Percentiles rank a stretch among this genome's conserved stretches.
Evolutionary conservation across 2,113 vertebrate genomes (phyloP).

Genomic region (Forbesichthys agassizii): DNA sequence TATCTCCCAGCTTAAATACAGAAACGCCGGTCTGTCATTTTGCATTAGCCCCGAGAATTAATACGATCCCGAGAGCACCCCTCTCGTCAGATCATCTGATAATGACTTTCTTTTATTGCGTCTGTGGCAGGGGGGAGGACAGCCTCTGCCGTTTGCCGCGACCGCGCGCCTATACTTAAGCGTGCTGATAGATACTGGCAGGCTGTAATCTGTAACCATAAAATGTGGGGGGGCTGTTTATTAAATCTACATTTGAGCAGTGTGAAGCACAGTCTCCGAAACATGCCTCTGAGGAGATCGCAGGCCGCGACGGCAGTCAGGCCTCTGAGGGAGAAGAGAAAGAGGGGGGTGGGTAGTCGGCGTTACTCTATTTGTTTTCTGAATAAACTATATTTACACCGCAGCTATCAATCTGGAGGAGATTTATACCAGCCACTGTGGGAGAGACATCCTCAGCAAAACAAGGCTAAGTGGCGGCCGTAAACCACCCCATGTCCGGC

Average conservation of each 20-base stretch:
- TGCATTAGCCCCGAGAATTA: constrained; percentile 40
- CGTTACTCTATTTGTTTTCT: constrained; percentile 59
- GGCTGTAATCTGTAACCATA: constrained; percentile 42
- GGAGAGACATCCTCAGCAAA: constrained; percentile 45
- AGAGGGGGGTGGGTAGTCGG: constrained; percentile 41
- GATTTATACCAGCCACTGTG: constrained; percentile 42
- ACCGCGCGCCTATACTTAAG: constrained; percentile 34
- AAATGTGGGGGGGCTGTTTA: constrained; percentile 35
- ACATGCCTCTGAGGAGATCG: constrained; percentile 10
- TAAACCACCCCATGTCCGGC: constrained; percentile 16
- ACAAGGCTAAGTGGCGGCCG: constrained; percentile 39
- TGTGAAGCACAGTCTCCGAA: constrained; percentile 20
- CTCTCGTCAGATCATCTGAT: constrained; percentile 53
- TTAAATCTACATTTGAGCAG: constrained; percentile 44
- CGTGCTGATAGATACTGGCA: constrained; percentile 45
- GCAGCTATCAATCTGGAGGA: constrained; percentile 45
- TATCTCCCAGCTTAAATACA: constrained; percentile 47
- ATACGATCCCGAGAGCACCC: constrained; percentile 23
- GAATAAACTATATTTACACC: constrained; percentile 55
- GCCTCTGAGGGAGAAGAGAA: constrained; percentile 14
- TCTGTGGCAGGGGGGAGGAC: constrained; percentile 23
- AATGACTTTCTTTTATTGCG: constrained; percentile 55
- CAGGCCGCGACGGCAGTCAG: constrained; percentile 6
- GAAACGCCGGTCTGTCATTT: constrained; percentile 47
- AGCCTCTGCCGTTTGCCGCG: constrained; percentile 20